Evolutionary conservation across 2,113 vertebrate species (phyloP).

Genomic region (Mesocricetus auratus): DNA sequence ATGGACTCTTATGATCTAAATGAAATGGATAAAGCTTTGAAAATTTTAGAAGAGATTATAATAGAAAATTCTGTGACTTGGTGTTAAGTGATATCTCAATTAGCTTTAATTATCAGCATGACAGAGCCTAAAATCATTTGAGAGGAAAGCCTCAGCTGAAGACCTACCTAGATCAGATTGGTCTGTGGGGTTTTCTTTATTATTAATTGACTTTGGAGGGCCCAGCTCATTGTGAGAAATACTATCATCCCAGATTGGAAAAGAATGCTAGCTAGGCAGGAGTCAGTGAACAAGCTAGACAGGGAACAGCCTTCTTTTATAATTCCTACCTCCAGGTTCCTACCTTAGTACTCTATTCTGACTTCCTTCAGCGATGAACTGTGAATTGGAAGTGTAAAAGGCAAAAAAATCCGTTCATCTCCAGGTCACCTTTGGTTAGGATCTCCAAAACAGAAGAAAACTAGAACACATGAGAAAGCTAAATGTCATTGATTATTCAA

Average conservation of each 20-base stretch:
- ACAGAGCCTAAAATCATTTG: not conserved
- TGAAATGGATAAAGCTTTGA: not conserved
- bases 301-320: not conserved
- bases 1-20: slow-evolving; percentile 18
- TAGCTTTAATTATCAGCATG: not conserved
- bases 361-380: not conserved
- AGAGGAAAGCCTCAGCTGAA: not conserved
- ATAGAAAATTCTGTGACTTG: slow-evolving; percentile 36
- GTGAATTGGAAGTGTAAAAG: not conserved
- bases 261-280: not conserved
- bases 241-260: not conserved
- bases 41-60: slow-evolving; percentile 3
- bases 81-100: not conserved
- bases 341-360: not conserved
- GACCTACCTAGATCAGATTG: too few species aligned
- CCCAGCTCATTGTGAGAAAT: not conserved
- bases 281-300: not conserved
- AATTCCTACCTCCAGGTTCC: not conserved
- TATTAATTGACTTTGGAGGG: not conserved
- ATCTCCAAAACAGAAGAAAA: not conserved
- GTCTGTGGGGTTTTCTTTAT: not conserved
- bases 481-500: not conserved
- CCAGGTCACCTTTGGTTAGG: not conserved
- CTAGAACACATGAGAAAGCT: not conserved
- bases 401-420: not conserved